Evolutionary conservation across 2,797 vertebrate genomes (phyloP).

Genomic region (Sebastes vulpes): DNA sequence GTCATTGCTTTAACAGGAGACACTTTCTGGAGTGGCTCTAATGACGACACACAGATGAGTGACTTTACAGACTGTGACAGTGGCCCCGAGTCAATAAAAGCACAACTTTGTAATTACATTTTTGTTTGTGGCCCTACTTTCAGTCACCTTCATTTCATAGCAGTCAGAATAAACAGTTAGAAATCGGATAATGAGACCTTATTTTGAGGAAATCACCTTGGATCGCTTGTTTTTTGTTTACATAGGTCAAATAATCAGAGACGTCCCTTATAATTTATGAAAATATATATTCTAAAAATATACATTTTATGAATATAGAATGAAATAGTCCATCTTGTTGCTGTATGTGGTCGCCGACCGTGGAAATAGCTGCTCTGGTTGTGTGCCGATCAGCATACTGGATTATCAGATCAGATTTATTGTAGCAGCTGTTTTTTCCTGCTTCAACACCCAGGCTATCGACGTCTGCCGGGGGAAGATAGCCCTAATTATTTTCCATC

Average conservation of each 20-base stretch:
- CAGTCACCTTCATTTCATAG: slow-evolving; percentile 5
- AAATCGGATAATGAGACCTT: background rate
- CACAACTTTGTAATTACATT: slow-evolving; percentile 36
- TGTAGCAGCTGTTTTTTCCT: slow-evolving; percentile 36
- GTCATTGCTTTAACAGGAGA: slow-evolving; percentile 17
- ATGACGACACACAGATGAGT: slow-evolving; percentile 36
- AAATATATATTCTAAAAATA: background rate
- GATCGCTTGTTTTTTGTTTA: background rate
- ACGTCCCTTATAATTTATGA: background rate
- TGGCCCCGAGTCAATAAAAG: slow-evolving; percentile 33
- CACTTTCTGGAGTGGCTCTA: background rate
- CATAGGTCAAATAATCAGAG: background rate
- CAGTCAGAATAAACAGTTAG: background rate
- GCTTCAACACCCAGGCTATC: slow-evolving; percentile 45
- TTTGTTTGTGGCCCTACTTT: slow-evolving; percentile 24
- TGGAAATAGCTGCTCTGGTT: slow-evolving; percentile 29
- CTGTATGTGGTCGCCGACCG: background rate
- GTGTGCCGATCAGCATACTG: slow-evolving; percentile 33
- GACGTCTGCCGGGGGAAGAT: slow-evolving; percentile 51
- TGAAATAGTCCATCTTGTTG: background rate
- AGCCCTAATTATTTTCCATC: slow-evolving; percentile 71
- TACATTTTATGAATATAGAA: background rate
- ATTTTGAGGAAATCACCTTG: background rate
- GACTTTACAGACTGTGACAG: slow-evolving; percentile 33
- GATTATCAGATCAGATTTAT: slow-evolving; percentile 58